These are phyloP conservation scores for Tenthredo livida DNA, from an alignment of 2,888 invertebrate genomes.

Conservation along the genomic window DNA sequence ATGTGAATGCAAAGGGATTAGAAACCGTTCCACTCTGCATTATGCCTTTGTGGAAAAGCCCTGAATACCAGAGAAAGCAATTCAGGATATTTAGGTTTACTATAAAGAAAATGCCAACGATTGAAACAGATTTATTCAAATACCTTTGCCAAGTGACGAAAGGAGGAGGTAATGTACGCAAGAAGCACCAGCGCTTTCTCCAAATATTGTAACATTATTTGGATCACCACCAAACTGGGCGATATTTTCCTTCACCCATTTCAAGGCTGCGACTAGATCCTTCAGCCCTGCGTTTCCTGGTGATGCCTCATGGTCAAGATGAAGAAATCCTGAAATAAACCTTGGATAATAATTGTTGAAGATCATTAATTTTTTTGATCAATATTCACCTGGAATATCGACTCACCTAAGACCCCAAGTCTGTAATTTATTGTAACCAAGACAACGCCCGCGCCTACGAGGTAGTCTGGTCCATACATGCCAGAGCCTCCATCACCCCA, in stretches of 20 bases:
- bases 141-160: constrained; percentile 68
- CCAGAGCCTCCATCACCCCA: constrained; percentile 61
- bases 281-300: constrained; percentile 71
- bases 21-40: constrained; percentile 64
- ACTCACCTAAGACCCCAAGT: constrained; percentile 64
- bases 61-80: constrained; percentile 56
- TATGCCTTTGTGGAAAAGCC: constrained; percentile 70
- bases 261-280: constrained; percentile 67
- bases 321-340: constrained; percentile 67
- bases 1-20: constrained; percentile 59
- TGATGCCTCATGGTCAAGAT: constrained; percentile 66
- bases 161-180: constrained; percentile 63
- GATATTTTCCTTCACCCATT: constrained; percentile 71
- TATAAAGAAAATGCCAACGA: background rate
- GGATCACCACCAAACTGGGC: constrained; percentile 68
- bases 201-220: constrained; percentile 69
- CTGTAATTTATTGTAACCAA: constrained; percentile 65
- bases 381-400: background rate
- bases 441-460: constrained; percentile 63
- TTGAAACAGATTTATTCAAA: background rate
- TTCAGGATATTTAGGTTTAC: background rate
- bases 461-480: constrained; percentile 61
- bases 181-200: constrained; percentile 66
- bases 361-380: background rate
- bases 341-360: too few species aligned